A percentile compares a stretch with the other conserved stretches of the same genome.
phyloP scores from a whole-genome alignment of 2,113 vertebrate genomes.

The Ictalurus furcatus region DNA sequence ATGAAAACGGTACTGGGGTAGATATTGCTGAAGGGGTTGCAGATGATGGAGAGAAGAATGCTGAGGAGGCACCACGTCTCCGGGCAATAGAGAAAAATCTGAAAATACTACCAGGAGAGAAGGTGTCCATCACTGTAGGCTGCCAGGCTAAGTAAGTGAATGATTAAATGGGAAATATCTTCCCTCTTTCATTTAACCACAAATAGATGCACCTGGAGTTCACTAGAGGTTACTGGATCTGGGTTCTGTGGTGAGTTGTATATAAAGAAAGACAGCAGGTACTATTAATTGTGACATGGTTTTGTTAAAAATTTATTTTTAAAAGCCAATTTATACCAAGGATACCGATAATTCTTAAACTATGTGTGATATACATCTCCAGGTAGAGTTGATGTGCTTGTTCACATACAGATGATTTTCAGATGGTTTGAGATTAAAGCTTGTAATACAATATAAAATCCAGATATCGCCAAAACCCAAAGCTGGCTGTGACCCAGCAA shows the following conservation, averaged over 20 bases:
- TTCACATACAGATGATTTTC: not conserved
- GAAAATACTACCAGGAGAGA: conserved; percentile 76
- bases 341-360: not conserved
- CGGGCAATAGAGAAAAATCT: conserved; percentile 53
- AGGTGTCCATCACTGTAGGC: conserved; percentile 65
- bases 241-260: not conserved
- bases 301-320: conserved; percentile 1
- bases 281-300: not conserved
- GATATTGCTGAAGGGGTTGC: not conserved
- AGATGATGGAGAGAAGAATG: conserved; percentile 14
- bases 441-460: not conserved
- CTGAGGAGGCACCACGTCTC: not conserved
- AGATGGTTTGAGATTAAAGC: not conserved
- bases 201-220: not conserved
- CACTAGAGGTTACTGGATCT: not conserved
- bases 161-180: not conserved
- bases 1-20: conserved; percentile 14
- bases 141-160: conserved; percentile 81
- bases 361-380: not conserved
- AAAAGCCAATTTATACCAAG: not conserved
- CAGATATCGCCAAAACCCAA: not conserved
- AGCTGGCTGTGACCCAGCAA: not conserved
- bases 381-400: not conserved
- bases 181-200: not conserved
- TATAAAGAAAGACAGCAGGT: not conserved